These are phyloP conservation scores for Vombatus ursinus DNA, from an alignment of 2,113 vertebrate genomes.

Conservation along the genomic window DNA sequence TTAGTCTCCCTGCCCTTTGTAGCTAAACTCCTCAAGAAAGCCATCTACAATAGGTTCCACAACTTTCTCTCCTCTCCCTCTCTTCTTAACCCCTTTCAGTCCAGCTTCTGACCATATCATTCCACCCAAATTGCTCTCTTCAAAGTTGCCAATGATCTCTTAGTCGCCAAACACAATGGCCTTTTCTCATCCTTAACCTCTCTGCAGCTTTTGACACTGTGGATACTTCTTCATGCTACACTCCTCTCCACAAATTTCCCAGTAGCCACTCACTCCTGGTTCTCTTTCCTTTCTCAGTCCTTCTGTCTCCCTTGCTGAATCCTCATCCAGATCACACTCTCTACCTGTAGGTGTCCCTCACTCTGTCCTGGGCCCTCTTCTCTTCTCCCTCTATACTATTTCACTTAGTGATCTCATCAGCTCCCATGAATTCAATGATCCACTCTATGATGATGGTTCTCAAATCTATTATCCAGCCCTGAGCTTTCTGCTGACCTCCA, in stretches of 20 bases:
- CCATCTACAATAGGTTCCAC: neutral
- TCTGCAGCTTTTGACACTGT: neutral
- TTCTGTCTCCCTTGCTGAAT: neutral
- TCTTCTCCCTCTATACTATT: neutral
- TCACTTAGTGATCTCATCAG: neutral
- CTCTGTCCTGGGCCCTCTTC: neutral
- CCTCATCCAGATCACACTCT: neutral
- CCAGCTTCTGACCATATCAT: neutral
- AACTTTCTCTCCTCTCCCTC: neutral
- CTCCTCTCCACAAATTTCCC: neutral
- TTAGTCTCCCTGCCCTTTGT: neutral
- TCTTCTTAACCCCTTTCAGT: neutral
- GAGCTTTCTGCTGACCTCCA: neutral
- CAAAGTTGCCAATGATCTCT: neutral
- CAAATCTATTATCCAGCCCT: neutral
- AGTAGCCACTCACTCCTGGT: neutral
- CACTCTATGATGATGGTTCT: neutral
- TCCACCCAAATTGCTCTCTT: neutral
- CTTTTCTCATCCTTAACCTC: neutral
- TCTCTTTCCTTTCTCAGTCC: neutral
- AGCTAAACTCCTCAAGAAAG: neutral
- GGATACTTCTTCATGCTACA: neutral
- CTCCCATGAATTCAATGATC: neutral
- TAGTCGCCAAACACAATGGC: neutral
- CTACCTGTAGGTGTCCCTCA: neutral